A percentile compares a stretch with the other conserved stretches of the same genome.
Evolutionary conservation across 2,113 vertebrate genomes (phyloP).

Genomic region (Crotalus helleri): DNA sequence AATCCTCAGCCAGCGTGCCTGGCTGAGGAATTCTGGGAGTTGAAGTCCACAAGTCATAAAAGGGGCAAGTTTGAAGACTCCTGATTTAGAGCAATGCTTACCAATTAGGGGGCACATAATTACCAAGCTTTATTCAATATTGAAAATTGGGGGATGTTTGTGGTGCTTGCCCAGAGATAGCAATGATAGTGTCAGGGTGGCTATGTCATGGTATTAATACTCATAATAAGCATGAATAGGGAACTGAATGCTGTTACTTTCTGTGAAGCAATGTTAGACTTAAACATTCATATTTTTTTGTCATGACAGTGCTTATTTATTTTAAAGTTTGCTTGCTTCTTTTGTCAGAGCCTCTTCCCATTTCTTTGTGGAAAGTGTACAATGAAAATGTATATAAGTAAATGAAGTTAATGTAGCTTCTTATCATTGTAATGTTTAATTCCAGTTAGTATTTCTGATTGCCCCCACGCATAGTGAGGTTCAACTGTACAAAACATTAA

Average conservation of each 20-base stretch:
- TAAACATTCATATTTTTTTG: neutral
- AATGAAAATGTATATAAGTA: neutral
- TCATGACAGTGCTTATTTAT: neutral
- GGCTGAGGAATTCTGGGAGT: too few species aligned
- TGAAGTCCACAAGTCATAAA: too few species aligned
- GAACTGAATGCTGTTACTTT: neutral
- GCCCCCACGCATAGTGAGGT: neutral
- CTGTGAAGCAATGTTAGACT: neutral
- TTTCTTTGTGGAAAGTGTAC: neutral
- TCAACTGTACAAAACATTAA: neutral
- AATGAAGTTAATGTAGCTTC: neutral
- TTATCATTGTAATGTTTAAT: neutral
- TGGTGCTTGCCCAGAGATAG: too few species aligned
- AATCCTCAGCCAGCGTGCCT: too few species aligned
- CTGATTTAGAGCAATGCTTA: neutral
- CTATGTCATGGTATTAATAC: neutral
- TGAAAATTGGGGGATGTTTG: neutral
- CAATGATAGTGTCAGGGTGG: neutral
- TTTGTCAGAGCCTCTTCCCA: neutral
- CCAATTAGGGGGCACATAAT: neutral
- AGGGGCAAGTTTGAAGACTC: too few species aligned
- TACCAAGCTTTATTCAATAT: neutral
- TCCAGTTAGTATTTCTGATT: neutral
- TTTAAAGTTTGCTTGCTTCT: neutral
- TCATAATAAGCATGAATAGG: neutral